phyloP scores from a whole-genome alignment of 2,888 invertebrate genomes.

The Clepsis dumicolana region DNA sequence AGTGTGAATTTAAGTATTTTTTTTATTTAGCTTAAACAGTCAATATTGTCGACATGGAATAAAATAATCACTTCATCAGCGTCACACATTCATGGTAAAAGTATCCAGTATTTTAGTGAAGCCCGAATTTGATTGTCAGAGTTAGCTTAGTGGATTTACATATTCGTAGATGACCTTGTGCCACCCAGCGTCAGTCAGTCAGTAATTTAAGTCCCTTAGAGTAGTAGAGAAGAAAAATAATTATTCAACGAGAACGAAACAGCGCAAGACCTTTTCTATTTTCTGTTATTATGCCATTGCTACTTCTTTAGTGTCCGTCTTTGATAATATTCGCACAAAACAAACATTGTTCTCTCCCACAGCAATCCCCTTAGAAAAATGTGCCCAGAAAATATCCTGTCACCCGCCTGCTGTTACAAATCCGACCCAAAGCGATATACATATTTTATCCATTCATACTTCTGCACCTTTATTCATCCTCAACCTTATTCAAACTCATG shows the following conservation, averaged over 20 bases:
- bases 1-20: too few species aligned
- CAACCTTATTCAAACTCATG: constrained; percentile 42
- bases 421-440: constrained; percentile 41
- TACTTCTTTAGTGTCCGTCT: neutral
- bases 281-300: neutral
- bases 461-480: constrained; percentile 42
- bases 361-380: constrained; percentile 32
- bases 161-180: too few species aligned
- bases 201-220: neutral
- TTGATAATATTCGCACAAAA: constrained; percentile 11
- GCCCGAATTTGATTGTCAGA: too few species aligned
- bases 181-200: too few species aligned
- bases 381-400: constrained; percentile 35
- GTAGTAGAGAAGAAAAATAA: neutral
- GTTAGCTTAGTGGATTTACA: too few species aligned
- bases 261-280: neutral
- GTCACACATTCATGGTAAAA: too few species aligned
- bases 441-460: constrained; percentile 43
- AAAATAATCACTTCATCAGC: too few species aligned
- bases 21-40: too few species aligned
- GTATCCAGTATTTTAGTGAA: too few species aligned
- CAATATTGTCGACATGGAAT: too few species aligned
- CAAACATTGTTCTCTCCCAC: constrained; percentile 20
- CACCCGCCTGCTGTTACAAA: constrained; percentile 40
- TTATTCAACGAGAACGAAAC: neutral